Conservation (phyloP, 1,140 invertebrate genomes). For the Aphaenogaster rudis region DNA sequence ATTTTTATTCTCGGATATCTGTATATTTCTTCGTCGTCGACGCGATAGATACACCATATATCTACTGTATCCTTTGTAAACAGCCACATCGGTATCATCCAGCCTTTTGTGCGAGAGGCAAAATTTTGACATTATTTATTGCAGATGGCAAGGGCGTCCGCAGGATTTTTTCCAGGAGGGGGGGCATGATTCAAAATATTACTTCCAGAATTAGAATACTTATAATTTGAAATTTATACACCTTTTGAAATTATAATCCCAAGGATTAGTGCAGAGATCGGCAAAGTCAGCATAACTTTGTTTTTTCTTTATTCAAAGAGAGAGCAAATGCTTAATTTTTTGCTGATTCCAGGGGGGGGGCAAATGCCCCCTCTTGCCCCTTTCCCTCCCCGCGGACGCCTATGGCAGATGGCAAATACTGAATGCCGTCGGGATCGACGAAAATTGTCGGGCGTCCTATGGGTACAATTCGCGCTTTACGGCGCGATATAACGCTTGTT, state of each 20-base stretch:
- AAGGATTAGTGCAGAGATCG: no score
- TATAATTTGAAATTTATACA: no score
- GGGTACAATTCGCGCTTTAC: conserved; percentile 18
- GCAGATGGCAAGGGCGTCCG: background rate
- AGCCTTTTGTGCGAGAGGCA: background rate
- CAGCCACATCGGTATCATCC: background rate
- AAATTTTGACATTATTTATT: conserved; percentile 3
- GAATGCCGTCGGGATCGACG: background rate
- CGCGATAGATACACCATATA: background rate
- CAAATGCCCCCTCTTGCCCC: no score
- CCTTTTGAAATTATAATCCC: no score
- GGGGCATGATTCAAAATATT: no score
- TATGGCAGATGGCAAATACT: background rate
- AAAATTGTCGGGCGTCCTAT: background rate
- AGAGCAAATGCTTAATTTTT: no score
- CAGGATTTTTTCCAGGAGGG: no score
- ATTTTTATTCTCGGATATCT: conserved; percentile 5
- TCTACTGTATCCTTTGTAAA: conserved; percentile 7
- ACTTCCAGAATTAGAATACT: no score
- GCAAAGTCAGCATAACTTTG: no score
- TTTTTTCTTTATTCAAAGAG: no score
- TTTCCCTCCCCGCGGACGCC: no score
- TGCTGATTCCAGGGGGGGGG: no score
- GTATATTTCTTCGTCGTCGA: background rate
- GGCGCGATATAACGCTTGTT: background rate